Evolutionary conservation across 1,140 invertebrate genomes (phyloP).

Genomic region (Psilanteris sp.): DNA sequence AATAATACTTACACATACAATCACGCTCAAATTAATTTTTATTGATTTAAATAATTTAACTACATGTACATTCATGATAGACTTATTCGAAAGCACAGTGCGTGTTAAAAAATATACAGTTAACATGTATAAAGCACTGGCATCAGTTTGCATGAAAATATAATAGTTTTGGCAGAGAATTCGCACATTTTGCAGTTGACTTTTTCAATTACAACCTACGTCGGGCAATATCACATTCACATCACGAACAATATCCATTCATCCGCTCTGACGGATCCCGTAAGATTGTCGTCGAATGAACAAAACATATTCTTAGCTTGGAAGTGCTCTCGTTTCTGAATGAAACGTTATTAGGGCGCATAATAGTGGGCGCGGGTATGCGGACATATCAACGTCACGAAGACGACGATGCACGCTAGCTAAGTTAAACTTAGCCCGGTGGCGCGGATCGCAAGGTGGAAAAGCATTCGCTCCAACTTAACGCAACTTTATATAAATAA

Average conservation of each 20-base stretch:
- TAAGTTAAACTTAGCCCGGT: conserved; percentile 54
- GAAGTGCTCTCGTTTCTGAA: conserved; percentile 45
- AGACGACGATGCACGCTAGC: conserved; percentile 26
- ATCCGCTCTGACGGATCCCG: conserved; percentile 22
- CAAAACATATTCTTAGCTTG: conserved; percentile 58
- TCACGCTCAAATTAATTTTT: no score
- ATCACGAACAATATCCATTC: conserved; percentile 55
- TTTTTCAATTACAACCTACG: conserved; percentile 28
- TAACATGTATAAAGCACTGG: no score
- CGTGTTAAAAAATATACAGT: no score
- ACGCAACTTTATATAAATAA: conserved; percentile 65
- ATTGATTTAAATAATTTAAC: no score
- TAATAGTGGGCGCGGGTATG: conserved; percentile 61
- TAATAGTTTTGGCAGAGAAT: not conserved
- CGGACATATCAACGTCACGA: conserved; percentile 54
- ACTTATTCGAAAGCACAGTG: no score
- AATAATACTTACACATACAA: no score
- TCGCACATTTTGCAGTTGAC: conserved; percentile 27
- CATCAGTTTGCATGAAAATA: no score
- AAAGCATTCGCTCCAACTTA: conserved; percentile 43
- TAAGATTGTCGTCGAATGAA: conserved; percentile 51
- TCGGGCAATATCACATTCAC: conserved; percentile 12
- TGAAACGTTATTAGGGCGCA: conserved; percentile 58
- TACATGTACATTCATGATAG: no score
- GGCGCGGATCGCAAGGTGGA: conserved; percentile 39